Base-by-base conservation (phyloP, 2,113 vertebrate species). In the Jacana jacana region DNA sequence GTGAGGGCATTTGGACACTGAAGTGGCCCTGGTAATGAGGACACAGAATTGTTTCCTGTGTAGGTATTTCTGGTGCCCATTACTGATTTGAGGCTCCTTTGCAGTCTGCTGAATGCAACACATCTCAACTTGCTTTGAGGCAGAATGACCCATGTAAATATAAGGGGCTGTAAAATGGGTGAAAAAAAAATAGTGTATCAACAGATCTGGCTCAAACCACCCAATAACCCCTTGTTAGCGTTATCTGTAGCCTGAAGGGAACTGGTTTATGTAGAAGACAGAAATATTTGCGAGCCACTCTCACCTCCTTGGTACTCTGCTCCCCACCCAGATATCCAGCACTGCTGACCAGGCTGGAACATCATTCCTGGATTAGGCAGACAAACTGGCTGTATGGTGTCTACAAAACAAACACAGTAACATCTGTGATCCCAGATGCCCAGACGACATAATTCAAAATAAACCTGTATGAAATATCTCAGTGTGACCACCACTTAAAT, bases 271-370 rank as follows among this genome's bases (percentile, higher is more conserved):
- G 20, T 16, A 22, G 37, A 88, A 83, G 16, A 76, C 5, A 7
- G 20, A 78, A 81, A 51, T 42, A 89, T 70, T 76, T 28, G 30
- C 86, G 39, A 60, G 33, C 20, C 33, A 64, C 8, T 18, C 79
- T 94, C 95, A 98, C 98, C 98, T 98, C 97, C 97, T 95, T 98
- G 97, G 4, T 85, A 17, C 42, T 96, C 96, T 85, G 98, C 94
- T 71, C 98, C 98, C 98, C 98, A 98, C 17, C 98, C 98, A 23
- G 98, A 98, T 90, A 98, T 98, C 98, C 98, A 98, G 87, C 98
- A 98, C 30, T 49, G 5, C 66, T 98, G 93, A 1, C 60, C 11
- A 0, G 95, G 35, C 25, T 96, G 54, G 69, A 98, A 97, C 87
- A 68, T 90, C 97, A 98, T 78, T 82, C 97, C 98, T 1, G 96